These are phyloP conservation scores for Nesidiocoris tenuis DNA, from an alignment of 2,888 invertebrate species.

Conservation along the genomic window DNA sequence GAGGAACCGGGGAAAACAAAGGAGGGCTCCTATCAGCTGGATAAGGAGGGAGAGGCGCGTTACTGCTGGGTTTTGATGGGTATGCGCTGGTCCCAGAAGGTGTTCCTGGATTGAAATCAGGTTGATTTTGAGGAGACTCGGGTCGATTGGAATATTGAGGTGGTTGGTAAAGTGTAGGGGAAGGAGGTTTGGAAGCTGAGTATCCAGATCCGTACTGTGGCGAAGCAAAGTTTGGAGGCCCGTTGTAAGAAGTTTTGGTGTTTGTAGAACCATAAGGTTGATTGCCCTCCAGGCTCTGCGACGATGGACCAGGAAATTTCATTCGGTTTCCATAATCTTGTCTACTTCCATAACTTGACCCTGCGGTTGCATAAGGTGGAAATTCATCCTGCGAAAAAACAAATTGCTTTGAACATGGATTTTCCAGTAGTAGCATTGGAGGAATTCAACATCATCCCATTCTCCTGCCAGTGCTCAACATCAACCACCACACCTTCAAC, in stretches of 20 bases:
- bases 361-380: neutral
- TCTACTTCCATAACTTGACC: neutral
- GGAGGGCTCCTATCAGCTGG: neutral
- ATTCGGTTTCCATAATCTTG: neutral
- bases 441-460: no score
- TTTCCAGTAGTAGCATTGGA: no score
- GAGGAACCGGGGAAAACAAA: neutral
- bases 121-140: neutral
- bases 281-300: constrained; percentile 5
- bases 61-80: neutral
- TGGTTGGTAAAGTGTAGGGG: neutral
- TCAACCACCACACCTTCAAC: no score
- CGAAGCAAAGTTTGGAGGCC: neutral
- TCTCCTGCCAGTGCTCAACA: no score
- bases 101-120: neutral
- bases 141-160: neutral
- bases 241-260: neutral
- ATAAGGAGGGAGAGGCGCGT: neutral
- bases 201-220: neutral
- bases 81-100: neutral
- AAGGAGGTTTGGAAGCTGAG: neutral
- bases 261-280: neutral
- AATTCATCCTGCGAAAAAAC: neutral
- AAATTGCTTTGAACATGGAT: no score
- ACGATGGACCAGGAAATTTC: constrained; percentile 9